Percentiles rank a stretch among this genome's conserved stretches.
Evolutionary conservation across 1,140 invertebrate species (phyloP).

Genomic region (Solen grandis): DNA sequence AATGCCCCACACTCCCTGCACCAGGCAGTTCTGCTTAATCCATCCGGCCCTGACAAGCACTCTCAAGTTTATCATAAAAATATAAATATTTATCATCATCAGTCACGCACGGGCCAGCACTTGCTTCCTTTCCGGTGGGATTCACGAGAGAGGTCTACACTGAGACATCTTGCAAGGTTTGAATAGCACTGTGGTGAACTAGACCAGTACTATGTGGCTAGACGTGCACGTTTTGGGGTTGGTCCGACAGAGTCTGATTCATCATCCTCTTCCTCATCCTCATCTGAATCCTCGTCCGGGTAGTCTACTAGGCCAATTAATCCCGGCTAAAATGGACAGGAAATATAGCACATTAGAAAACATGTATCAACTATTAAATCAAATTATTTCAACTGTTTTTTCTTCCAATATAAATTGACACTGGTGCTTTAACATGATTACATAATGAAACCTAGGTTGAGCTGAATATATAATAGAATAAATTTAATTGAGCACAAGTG

Average conservation of each 20-base stretch:
- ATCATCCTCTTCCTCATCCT: conserved; percentile 91
- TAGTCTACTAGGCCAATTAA: conserved; percentile 93
- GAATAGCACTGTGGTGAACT: neutral
- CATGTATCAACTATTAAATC: no score
- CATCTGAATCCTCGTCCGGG: conserved; percentile 94
- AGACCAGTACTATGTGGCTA: conserved; percentile 68
- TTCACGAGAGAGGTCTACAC: neutral
- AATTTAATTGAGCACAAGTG: no score
- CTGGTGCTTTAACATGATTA: no score
- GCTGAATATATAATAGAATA: no score
- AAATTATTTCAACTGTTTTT: no score
- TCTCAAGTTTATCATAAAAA: neutral
- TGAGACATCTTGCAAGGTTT: neutral
- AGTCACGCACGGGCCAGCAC: neutral
- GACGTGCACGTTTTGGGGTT: conserved; percentile 74
- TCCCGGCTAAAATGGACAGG: conserved; percentile 82
- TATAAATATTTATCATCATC: neutral
- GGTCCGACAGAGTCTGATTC: conserved; percentile 75
- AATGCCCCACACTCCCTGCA: neutral
- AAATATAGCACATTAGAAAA: no score
- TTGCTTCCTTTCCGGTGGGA: neutral
- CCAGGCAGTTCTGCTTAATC: no score
- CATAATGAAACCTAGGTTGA: no score
- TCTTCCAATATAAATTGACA: no score
- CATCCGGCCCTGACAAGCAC: neutral